Evolutionary conservation across 2,888 invertebrate genomes (phyloP).

Genomic region (Dusona sp.): DNA sequence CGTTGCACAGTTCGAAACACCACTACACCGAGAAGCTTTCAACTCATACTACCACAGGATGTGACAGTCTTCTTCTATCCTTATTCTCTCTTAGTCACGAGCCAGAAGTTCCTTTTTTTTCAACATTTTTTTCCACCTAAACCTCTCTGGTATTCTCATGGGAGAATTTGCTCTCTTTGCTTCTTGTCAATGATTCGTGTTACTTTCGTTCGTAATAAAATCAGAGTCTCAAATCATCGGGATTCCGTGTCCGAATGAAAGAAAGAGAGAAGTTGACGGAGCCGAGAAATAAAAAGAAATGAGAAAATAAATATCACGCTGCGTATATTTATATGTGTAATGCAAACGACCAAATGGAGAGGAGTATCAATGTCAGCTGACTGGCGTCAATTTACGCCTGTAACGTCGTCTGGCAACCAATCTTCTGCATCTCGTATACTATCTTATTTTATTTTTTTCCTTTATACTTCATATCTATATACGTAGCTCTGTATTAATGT

Average conservation of each 20-base stretch:
- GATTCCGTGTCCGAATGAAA: neutral
- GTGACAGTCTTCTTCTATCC: conserved; percentile 38
- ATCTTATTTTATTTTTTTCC: conserved; percentile 33
- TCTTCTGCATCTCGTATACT: conserved; percentile 51
- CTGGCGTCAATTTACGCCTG: conserved; percentile 64
- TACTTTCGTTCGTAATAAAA: conserved; percentile 55
- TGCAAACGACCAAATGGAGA: conserved; percentile 55
- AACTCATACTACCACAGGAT: conserved; percentile 45
- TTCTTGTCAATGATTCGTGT: conserved; percentile 38
- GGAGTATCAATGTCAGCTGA: conserved; percentile 61
- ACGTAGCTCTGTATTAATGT: neutral
- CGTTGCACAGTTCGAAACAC: conserved; percentile 61
- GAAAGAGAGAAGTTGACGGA: conserved; percentile 20
- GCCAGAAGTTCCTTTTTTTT: conserved; percentile 23
- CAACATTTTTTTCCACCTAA: neutral
- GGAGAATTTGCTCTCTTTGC: conserved; percentile 8
- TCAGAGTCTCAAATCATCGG: conserved; percentile 53
- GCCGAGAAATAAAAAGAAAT: conserved; percentile 23
- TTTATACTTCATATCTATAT: neutral
- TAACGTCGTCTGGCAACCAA: conserved; percentile 57
- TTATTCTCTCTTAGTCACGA: conserved; percentile 50
- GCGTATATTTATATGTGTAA: neutral
- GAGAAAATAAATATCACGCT: neutral
- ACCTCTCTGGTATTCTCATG: conserved; percentile 54
- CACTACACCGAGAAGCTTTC: conserved; percentile 34